Percentiles rank a stretch among this genome's conserved stretches.
phyloP scores from a whole-genome alignment of 2,113 vertebrate genomes.

The Limanda limanda region DNA sequence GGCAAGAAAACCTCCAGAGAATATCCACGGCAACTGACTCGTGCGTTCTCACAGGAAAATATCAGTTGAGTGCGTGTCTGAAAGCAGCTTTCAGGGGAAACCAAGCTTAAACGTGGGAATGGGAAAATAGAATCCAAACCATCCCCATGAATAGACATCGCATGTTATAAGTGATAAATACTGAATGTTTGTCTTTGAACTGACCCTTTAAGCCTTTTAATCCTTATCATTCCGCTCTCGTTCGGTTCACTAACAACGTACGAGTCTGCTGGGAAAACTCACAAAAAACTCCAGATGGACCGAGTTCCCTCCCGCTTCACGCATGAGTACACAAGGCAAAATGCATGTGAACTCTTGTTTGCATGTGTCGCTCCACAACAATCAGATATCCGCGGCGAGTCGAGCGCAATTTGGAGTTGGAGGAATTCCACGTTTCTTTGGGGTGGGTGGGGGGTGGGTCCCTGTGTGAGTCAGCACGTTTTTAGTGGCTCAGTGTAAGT shows the following conservation, averaged over 20 bases:
- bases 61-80: background rate
- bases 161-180: background rate
- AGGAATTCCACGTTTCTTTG: slow-evolving; percentile 28
- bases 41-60: background rate
- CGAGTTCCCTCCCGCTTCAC: background rate
- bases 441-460: background rate
- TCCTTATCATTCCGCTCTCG: slow-evolving; percentile 17
- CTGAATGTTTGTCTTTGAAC: slow-evolving; percentile 3
- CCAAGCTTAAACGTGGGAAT: background rate
- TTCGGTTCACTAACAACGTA: slow-evolving; percentile 13
- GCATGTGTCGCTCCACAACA: slow-evolving; percentile 36
- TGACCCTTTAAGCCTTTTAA: background rate
- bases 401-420: slow-evolving; percentile 1
- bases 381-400: background rate
- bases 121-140: background rate
- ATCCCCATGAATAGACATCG: background rate
- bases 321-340: slow-evolving; percentile 8
- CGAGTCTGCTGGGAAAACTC: slow-evolving; percentile 23
- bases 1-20: no score
- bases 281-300: slow-evolving; percentile 13
- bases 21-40: no score
- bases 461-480: slow-evolving; percentile 42
- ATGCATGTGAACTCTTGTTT: slow-evolving; percentile 10
- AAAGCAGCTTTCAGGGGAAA: background rate
- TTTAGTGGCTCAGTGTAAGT: slow-evolving; percentile 26